phyloP scores from a whole-genome alignment of 2,113 vertebrate species.

The Chrysochloris asiatica region DNA sequence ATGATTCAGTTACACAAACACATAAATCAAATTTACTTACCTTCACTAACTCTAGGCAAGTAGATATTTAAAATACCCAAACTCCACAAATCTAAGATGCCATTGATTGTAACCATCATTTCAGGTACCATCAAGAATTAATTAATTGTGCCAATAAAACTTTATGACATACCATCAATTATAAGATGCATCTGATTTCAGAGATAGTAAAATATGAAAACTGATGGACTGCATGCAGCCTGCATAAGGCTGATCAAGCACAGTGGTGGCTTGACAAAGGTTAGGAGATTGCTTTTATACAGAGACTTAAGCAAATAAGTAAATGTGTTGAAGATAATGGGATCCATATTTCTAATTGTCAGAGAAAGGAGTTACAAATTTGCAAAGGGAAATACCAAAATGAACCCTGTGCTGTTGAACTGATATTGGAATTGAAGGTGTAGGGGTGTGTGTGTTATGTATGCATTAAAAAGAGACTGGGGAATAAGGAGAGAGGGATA shows the following conservation, averaged over 20 bases:
- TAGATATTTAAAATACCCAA: not conserved
- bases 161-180: not conserved
- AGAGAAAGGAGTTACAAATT: conserved; percentile 9
- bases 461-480: not conserved
- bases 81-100: conserved; percentile 32
- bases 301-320: not conserved
- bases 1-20: not conserved
- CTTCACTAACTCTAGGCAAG: conserved; percentile 17
- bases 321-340: not conserved
- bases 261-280: not conserved
- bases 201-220: conserved; percentile 15
- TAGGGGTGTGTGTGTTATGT: not conserved
- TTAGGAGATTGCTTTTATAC: not conserved
- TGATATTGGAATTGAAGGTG: conserved; percentile 17
- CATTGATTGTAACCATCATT: not conserved
- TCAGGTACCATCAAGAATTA: conserved; percentile 6
- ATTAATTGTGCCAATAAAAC: conserved; percentile 35
- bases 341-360: not conserved
- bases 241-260: not conserved
- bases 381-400: conserved; percentile 12
- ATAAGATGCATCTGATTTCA: conserved; percentile 32
- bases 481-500: not conserved
- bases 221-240: not conserved
- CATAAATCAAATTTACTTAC: not conserved
- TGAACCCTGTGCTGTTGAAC: conserved; percentile 14